Evolutionary conservation across 2,113 vertebrate species (phyloP).

Genomic region (Poeciliopsis turrubarensis): DNA sequence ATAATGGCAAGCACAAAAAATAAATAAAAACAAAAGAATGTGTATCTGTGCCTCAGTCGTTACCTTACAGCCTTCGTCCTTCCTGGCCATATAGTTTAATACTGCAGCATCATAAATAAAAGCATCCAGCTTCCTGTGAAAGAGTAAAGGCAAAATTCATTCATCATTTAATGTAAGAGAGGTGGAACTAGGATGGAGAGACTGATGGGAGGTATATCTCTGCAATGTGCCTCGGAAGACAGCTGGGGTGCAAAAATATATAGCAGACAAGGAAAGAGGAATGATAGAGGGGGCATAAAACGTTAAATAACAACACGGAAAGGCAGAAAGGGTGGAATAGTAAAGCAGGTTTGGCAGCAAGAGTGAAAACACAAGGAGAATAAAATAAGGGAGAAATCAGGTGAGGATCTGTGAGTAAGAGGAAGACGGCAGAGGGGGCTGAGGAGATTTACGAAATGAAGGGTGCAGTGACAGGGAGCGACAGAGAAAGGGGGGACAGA

Average conservation of each 20-base stretch:
- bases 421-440: conserved; percentile 39
- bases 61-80: conserved; percentile 94
- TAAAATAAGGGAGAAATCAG: conserved; percentile 69
- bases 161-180: conserved; percentile 62
- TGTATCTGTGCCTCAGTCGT: conserved; percentile 65
- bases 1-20: not conserved
- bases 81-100: conserved; percentile 95
- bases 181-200: conserved; percentile 30
- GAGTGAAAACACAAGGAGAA: conserved; percentile 65
- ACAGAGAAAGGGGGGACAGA: conserved; percentile 39
- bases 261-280: conserved; percentile 18
- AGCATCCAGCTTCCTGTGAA: conserved; percentile 89
- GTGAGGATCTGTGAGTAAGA: conserved; percentile 59
- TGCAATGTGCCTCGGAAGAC: conserved; percentile 38
- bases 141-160: conserved; percentile 62
- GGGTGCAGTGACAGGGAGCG: conserved; percentile 55
- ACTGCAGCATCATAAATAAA: conserved; percentile 95
- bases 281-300: conserved; percentile 57
- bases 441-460: conserved; percentile 63
- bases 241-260: conserved; percentile 39
- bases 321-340: conserved; percentile 49
- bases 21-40: not conserved
- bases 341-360: conserved; percentile 50
- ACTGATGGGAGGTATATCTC: conserved; percentile 43
- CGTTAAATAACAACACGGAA: conserved; percentile 64